A percentile compares a stretch with the other conserved stretches of the same genome.
Evolutionary conservation across 2,888 invertebrate species (phyloP).

Genomic region (Cephonodes hylas): DNA sequence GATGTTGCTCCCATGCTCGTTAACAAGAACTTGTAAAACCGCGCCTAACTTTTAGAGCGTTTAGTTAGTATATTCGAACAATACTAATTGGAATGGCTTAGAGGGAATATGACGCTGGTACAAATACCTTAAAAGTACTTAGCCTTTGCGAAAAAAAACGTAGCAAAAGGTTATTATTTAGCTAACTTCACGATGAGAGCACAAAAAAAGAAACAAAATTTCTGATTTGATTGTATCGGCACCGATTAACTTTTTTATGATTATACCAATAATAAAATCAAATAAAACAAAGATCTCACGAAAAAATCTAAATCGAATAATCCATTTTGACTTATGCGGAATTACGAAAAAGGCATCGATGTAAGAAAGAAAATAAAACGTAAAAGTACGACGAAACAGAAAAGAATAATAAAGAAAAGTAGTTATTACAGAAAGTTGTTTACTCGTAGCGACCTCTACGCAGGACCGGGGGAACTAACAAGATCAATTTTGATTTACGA

Average conservation of each 20-base stretch:
- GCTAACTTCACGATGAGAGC: too few relatives aligned
- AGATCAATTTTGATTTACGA: slow-evolving; percentile 11
- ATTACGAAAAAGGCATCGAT: background rate
- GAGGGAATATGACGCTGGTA: too few relatives aligned
- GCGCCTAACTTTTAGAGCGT: background rate
- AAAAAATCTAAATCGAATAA: background rate
- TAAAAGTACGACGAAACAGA: background rate
- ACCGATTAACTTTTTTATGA: too few relatives aligned
- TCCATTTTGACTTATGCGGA: background rate
- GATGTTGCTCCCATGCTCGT: background rate
- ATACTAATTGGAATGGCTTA: too few relatives aligned
- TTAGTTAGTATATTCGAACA: background rate
- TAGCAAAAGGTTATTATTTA: too few relatives aligned
- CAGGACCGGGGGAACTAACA: background rate
- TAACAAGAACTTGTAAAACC: background rate
- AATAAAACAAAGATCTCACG: background rate
- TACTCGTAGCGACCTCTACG: background rate
- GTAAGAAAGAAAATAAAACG: background rate
- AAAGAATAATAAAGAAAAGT: slow-evolving; percentile 4
- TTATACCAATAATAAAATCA: too few relatives aligned
- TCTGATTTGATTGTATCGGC: too few relatives aligned
- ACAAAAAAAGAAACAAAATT: too few relatives aligned
- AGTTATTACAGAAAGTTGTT: background rate
- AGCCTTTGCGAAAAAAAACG: too few relatives aligned
- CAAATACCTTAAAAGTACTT: too few relatives aligned